Evolutionary conservation across 2,113 vertebrate species (phyloP), one percentile per base, ranked within the genome.

Genomic region (Oxygymnocypris stewartii): DNA sequence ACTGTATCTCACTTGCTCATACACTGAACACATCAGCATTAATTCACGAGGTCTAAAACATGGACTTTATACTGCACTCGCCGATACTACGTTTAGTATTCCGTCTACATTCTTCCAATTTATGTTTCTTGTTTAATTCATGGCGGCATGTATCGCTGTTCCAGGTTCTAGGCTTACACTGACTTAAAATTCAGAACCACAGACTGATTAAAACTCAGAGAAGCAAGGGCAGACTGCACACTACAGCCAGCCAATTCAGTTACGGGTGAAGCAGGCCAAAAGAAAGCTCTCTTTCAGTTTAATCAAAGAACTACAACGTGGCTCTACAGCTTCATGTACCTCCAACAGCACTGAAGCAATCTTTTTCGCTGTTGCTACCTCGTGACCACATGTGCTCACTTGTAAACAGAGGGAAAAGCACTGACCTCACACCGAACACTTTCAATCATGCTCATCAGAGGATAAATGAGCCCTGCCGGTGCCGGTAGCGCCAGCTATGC

Each of bases 121-220:
- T 65, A 37, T 75, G 54, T 77, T 57, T 57, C 73, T 40, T 35
- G 31, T 78, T 84, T 40, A 40, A 69, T 77, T 69, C 73, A 73
- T 31, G 49, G 11, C 4, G 23, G 20, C 23, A 23, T 37, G 49
- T 57, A 57, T 37, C 44, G 16, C 10, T 14, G 65, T 37, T 59
- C 44, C 20, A 76, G 79, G 71, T 82, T 82, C 25, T 31, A 59
- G 40, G 85, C 69, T 63, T 51, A 57, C 28, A 25, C 61, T 57
- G 59, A n/a, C 28, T 83, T 65, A 18, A 76, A 49, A 87, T 82
- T 65, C 85, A 67, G 25, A 65, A 40, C 85, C 71, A 54, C 44
- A 63, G 16, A 13, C 54, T 40, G 28, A 82, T 82, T 54, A 82
- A 75, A 75, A 80, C 79, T 75, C 44, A 49, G 14, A 86, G 76